phyloP scores from a whole-genome alignment of 2,113 vertebrate species.

The Urocolius indicus region DNA sequence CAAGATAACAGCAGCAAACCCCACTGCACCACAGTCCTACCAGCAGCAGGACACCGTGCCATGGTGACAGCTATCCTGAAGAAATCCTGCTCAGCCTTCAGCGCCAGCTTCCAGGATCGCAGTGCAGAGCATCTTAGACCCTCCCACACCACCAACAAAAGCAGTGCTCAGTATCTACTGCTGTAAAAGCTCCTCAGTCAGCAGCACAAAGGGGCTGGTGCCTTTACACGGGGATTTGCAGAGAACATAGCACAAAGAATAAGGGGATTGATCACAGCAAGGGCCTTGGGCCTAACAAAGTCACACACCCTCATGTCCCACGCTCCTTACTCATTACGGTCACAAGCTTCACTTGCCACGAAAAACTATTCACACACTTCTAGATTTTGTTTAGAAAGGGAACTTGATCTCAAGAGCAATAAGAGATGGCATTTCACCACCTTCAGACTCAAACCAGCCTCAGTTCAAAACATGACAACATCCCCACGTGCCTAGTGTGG shows the following conservation, averaged over 20 bases:
- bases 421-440: neutral
- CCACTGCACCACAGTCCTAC: neutral
- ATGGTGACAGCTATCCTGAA: neutral
- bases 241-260: neutral
- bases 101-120: neutral
- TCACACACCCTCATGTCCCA: neutral
- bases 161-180: neutral
- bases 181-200: neutral
- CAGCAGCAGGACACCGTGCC: neutral
- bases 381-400: neutral
- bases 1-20: neutral
- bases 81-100: neutral
- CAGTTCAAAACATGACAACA: neutral
- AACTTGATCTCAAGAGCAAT: neutral
- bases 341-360: neutral
- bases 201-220: neutral
- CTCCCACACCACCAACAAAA: neutral
- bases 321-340: neutral
- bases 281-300: neutral
- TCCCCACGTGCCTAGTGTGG: rapidly evolving
- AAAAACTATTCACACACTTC: neutral
- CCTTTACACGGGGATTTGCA: neutral
- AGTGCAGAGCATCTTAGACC: neutral
- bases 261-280: rapidly evolving
- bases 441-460: neutral